phyloP scores from a whole-genome alignment of 2,888 invertebrate genomes.

The Drosophila demipolita region DNA sequence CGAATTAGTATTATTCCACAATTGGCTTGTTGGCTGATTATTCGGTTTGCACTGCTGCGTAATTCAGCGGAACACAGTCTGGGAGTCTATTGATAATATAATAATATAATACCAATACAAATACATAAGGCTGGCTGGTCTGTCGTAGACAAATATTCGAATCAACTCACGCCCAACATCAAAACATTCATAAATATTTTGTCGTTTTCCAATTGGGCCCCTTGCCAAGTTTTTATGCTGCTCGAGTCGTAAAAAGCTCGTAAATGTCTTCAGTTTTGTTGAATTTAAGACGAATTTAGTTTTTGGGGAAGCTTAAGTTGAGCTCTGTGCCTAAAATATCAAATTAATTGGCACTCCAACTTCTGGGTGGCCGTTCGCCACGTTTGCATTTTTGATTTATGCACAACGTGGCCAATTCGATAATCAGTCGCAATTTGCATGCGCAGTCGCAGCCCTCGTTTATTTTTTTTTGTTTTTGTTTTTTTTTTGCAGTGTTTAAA shows the following conservation, averaged over 20 bases:
- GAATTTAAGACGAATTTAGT: slow-evolving; percentile 70
- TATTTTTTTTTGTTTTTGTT: neutral
- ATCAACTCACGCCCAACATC: slow-evolving; percentile 72
- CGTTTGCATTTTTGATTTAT: slow-evolving; percentile 66
- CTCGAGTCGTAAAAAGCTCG: slow-evolving; percentile 71
- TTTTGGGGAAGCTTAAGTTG: slow-evolving; percentile 55
- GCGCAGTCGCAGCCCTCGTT: slow-evolving; percentile 45
- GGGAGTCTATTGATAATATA: slow-evolving; percentile 13
- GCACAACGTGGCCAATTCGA: slow-evolving; percentile 58
- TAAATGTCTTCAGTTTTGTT: slow-evolving; percentile 54
- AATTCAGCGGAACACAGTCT: slow-evolving; percentile 36
- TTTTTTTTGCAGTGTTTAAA: slow-evolving; percentile 59
- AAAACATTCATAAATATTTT: slow-evolving; percentile 79
- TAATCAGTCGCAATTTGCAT: slow-evolving; percentile 74
- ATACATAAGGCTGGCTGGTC: slow-evolving; percentile 19
- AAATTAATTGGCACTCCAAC: slow-evolving; percentile 70
- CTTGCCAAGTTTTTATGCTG: slow-evolving; percentile 66
- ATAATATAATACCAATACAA: neutral
- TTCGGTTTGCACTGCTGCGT: slow-evolving; percentile 56
- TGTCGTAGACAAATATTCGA: slow-evolving; percentile 65
- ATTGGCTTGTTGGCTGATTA: slow-evolving; percentile 42
- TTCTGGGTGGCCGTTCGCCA: slow-evolving; percentile 71
- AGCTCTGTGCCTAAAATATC: slow-evolving; percentile 69
- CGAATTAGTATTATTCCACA: slow-evolving; percentile 50
- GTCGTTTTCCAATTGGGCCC: slow-evolving; percentile 58